phyloP scores from a whole-genome alignment of 2,113 vertebrate genomes.

The Eretmochelys imbricata region DNA sequence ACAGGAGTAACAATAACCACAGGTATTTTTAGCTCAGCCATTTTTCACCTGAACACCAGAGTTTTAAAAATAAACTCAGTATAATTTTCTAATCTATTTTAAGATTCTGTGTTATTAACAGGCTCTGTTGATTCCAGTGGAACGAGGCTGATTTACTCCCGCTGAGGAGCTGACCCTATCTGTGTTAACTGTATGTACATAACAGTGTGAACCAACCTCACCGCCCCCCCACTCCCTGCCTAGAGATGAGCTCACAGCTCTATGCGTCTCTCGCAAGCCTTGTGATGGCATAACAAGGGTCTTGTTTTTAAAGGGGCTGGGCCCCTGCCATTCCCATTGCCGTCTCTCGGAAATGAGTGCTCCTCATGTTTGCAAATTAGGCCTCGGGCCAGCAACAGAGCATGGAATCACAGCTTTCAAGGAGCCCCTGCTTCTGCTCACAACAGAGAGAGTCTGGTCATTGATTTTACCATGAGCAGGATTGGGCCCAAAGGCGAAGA shows the following conservation, averaged over 20 bases:
- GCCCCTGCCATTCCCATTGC: background rate
- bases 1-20: background rate
- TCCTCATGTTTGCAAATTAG: background rate
- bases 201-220: conserved; percentile 38
- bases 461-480: fast-evolving
- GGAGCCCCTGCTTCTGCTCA: background rate
- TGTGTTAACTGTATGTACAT: conserved; percentile 50
- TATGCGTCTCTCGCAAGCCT: conserved; percentile 41
- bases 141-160: conserved; percentile 33
- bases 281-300: conserved; percentile 37
- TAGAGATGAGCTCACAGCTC: conserved; percentile 68
- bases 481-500: background rate
- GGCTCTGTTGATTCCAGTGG: background rate
- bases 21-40: background rate
- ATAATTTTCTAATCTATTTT: background rate
- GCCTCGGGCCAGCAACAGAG: background rate
- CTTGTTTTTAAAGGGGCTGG: background rate
- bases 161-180: conserved; percentile 50
- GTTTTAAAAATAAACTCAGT: background rate
- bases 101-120: conserved; percentile 5
- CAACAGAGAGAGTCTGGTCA: background rate
- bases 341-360: fast-evolving
- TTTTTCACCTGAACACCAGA: conserved; percentile 24
- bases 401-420: background rate
- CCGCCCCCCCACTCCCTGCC: conserved; percentile 48